phyloP scores from a whole-genome alignment of 2,888 invertebrate species.

The Acanthosepion esculentum region DNA sequence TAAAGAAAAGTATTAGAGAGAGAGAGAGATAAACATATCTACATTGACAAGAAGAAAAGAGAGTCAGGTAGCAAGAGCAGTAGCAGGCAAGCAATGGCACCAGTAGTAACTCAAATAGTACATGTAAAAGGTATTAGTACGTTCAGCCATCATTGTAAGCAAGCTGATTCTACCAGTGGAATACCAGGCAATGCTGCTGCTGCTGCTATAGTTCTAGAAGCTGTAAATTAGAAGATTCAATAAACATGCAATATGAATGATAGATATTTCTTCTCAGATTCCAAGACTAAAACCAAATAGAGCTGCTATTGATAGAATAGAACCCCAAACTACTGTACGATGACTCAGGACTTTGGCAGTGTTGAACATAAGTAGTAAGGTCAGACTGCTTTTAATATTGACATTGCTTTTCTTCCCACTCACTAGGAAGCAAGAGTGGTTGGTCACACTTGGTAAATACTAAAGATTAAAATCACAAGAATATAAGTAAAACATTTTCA shows the following conservation, averaged over 20 bases:
- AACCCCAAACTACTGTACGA: neutral
- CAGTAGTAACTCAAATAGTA: slow-evolving; percentile 17
- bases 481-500: neutral
- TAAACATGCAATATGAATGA: slow-evolving; percentile 8
- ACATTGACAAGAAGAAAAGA: neutral
- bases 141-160: neutral
- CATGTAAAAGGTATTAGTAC: slow-evolving; percentile 15
- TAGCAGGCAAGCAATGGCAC: slow-evolving; percentile 4
- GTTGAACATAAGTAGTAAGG: neutral
- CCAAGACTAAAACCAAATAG: slow-evolving; percentile 2
- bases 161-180: neutral
- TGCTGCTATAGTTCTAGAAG: neutral
- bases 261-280: slow-evolving; percentile 33
- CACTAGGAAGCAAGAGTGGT: slow-evolving; percentile 13
- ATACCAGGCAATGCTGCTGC: neutral
- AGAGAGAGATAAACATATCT: no score
- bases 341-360: slow-evolving; percentile 13
- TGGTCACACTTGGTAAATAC: slow-evolving; percentile 33
- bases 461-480: neutral
- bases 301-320: neutral
- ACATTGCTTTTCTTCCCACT: slow-evolving; percentile 8
- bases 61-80: neutral
- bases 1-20: neutral
- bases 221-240: neutral
- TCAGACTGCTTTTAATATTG: slow-evolving; percentile 2